Evolutionary conservation across 2,888 invertebrate species (phyloP).

Genomic region (Noctua fimbriata): DNA sequence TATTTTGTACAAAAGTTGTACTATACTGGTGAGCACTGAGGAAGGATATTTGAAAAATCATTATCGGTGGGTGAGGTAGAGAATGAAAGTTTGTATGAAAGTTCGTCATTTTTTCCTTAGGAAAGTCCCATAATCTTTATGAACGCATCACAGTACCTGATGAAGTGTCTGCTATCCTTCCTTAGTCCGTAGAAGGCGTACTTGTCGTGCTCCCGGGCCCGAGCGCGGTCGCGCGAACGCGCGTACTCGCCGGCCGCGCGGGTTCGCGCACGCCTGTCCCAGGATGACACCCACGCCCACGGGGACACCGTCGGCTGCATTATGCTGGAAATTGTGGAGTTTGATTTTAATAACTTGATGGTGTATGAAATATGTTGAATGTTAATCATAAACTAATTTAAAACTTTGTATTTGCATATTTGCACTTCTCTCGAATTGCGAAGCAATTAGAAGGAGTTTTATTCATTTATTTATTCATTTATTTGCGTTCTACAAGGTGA

Average conservation of each 20-base stretch:
- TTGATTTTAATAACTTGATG: not conserved
- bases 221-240: constrained; percentile 42
- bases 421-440: not conserved
- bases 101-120: not conserved
- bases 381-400: not conserved
- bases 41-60: constrained; percentile 1
- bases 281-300: constrained; percentile 70
- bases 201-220: constrained; percentile 36
- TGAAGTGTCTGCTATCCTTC: constrained; percentile 50
- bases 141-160: constrained; percentile 50
- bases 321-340: constrained; percentile 32
- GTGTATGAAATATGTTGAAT: not conserved
- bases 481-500: no score
- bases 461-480: no score
- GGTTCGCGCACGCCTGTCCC: constrained; percentile 60
- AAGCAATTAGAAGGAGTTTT: not conserved
- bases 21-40: not conserved
- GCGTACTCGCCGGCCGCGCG: constrained; percentile 41
- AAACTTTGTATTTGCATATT: not conserved
- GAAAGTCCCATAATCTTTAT: not conserved
- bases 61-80: not conserved
- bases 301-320: constrained; percentile 69
- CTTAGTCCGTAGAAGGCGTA: constrained; percentile 45
- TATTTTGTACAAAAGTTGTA: not conserved
- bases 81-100: not conserved